A percentile compares a stretch with the other conserved stretches of the same genome.
These are phyloP conservation scores for Elysia crispata DNA, from an alignment of 2,888 invertebrate genomes.

Conservation along the genomic window DNA sequence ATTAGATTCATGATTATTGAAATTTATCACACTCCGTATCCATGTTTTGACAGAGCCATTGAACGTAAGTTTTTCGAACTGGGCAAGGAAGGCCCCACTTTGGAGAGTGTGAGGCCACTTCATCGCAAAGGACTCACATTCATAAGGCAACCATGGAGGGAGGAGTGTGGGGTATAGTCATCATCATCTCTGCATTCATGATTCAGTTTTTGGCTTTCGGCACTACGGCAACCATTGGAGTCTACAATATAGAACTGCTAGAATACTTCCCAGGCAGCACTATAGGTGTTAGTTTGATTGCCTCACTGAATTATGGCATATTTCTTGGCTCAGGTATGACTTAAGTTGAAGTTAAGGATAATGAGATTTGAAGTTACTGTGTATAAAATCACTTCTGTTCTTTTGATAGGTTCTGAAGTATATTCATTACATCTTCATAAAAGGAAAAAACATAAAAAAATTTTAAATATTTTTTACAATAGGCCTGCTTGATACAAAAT, in stretches of 20 bases:
- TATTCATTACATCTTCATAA: too few relatives aligned
- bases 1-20: neutral
- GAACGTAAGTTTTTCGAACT: neutral
- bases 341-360: too few relatives aligned
- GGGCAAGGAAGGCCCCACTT: neutral
- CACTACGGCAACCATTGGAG: slow-evolving; percentile 60
- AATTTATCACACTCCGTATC: neutral
- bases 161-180: slow-evolving; percentile 53
- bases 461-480: too few relatives aligned
- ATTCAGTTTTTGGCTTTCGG: slow-evolving; percentile 67
- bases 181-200: slow-evolving; percentile 63
- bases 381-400: too few relatives aligned
- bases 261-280: slow-evolving; percentile 59
- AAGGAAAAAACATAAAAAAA: too few relatives aligned
- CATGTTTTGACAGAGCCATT: neutral
- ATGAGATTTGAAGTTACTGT: too few relatives aligned
- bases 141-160: slow-evolving; percentile 44
- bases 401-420: too few relatives aligned
- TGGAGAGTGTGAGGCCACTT: too few relatives aligned
- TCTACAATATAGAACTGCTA: slow-evolving; percentile 67
- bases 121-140: too few relatives aligned
- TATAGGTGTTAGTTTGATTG: slow-evolving; percentile 62
- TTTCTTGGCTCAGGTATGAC: slow-evolving; percentile 65
- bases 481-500: too few relatives aligned
- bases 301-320: slow-evolving; percentile 63